phyloP scores from a whole-genome alignment of 2,797 vertebrate genomes.

The Trematomus bernacchii region DNA sequence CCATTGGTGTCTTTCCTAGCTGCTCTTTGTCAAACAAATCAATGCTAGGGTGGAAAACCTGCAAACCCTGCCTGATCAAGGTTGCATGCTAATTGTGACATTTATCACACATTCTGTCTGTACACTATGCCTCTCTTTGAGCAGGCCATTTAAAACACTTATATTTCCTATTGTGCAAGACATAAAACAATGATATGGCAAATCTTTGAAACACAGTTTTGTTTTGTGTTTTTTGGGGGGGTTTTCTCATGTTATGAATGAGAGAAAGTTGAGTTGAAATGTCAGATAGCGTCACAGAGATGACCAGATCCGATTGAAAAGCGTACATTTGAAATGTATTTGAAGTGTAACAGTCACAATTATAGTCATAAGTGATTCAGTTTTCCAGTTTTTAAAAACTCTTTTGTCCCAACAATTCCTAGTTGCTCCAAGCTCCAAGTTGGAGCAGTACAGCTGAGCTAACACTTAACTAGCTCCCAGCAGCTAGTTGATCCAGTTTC shows the following conservation, averaged over 20 bases:
- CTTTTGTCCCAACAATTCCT: too few species aligned
- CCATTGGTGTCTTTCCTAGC: slow-evolving; percentile 28
- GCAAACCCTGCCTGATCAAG: slow-evolving; percentile 17
- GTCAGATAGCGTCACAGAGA: neutral
- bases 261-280: neutral
- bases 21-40: slow-evolving; percentile 57
- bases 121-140: slow-evolving; percentile 1
- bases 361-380: neutral
- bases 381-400: neutral
- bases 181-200: neutral
- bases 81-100: slow-evolving; percentile 66
- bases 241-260: slow-evolving; percentile 6
- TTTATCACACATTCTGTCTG: slow-evolving; percentile 49
- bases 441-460: too few species aligned
- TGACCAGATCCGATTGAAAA: neutral
- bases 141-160: neutral
- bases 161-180: slow-evolving; percentile 14
- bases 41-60: slow-evolving; percentile 24
- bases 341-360: neutral
- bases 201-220: neutral
- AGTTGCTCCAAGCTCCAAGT: too few species aligned
- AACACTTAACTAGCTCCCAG: too few species aligned
- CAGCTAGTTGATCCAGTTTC: too few species aligned
- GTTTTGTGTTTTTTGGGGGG: neutral
- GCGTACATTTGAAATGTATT: neutral